Evolutionary conservation across 1,140 invertebrate species (phyloP).

Genomic region (Marisa cornuarietis): DNA sequence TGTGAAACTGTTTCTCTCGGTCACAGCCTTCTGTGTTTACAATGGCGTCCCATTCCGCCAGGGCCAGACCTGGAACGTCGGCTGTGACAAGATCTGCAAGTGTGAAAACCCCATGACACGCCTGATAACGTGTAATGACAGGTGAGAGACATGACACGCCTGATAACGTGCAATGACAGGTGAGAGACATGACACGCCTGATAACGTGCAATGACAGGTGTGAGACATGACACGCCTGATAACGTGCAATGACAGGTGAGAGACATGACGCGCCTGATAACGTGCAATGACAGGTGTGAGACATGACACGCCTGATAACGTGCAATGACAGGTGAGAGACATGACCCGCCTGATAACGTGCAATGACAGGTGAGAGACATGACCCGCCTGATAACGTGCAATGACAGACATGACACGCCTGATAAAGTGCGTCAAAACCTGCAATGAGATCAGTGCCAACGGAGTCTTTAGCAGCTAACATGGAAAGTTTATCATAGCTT

Average conservation of each 20-base stretch:
- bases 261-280: too few species aligned
- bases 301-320: slow-evolving; percentile 26
- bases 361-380: too few species aligned
- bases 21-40: slow-evolving; percentile 39
- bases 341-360: slow-evolving; percentile 33
- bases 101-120: slow-evolving; percentile 40
- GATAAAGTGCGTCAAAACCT: too few species aligned
- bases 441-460: too few species aligned
- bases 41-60: slow-evolving; percentile 39
- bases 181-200: too few species aligned
- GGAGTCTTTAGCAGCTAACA: not conserved
- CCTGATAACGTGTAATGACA: slow-evolving; percentile 38
- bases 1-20: not conserved
- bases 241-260: slow-evolving; percentile 44
- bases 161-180: slow-evolving; percentile 42
- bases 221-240: slow-evolving; percentile 29
- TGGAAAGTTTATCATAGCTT: not conserved
- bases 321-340: slow-evolving; percentile 40
- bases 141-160: slow-evolving; percentile 28
- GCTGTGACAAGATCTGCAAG: slow-evolving; percentile 40
- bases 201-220: too few species aligned
- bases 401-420: too few species aligned
- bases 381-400: too few species aligned
- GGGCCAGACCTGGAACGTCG: slow-evolving; percentile 45
- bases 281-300: slow-evolving; percentile 40